Conservation (phyloP, 2,113 vertebrate genomes). For the Gymnogyps californianus region DNA sequence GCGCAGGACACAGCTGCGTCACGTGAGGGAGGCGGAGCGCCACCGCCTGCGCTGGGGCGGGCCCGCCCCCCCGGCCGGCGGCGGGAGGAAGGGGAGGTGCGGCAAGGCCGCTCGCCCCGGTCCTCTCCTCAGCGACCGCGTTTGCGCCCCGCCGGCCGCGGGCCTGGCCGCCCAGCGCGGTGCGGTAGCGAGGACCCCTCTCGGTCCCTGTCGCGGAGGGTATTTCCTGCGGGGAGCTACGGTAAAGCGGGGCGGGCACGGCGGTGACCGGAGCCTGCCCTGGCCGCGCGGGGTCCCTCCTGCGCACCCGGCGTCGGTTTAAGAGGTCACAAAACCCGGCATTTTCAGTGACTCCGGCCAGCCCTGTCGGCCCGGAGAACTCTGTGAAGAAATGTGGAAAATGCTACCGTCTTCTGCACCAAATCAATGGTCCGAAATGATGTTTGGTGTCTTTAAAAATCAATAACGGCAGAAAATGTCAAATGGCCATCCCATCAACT, state of each 20-base stretch:
- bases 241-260: neutral
- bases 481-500: accelerated
- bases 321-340: accelerated
- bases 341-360: accelerated
- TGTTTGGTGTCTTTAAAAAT: neutral
- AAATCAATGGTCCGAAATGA: accelerated
- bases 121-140: accelerated
- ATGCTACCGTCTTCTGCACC: neutral
- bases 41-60: neutral
- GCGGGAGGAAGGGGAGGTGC: neutral
- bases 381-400: neutral
- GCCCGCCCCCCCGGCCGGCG: too few species aligned
- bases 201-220: neutral
- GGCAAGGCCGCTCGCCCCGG: accelerated
- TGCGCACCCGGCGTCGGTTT: too few species aligned
- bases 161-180: neutral
- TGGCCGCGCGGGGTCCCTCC: neutral
- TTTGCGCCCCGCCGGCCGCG: too few species aligned
- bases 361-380: too few species aligned
- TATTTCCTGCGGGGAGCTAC: too few species aligned
- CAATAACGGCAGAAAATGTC: too few species aligned
- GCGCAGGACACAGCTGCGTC: accelerated
- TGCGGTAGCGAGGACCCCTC: neutral
- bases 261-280: too few species aligned
- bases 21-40: neutral